Conservation (phyloP, 2,888 invertebrate species). For the Xanthorhoe spadicearia region DNA sequence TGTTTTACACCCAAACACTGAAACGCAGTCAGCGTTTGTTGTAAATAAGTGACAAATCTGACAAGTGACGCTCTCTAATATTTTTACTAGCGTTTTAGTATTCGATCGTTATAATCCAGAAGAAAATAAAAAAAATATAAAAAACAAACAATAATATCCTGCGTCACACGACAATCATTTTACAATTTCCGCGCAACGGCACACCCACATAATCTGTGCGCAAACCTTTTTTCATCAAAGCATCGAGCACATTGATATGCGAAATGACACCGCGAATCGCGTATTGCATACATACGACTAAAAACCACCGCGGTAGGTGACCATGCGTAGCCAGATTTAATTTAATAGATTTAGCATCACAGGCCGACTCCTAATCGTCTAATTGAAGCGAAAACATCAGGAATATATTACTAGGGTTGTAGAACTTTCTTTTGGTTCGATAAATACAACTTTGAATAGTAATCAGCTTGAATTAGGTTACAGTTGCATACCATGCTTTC, state of each 20-base stretch:
- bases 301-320: slow-evolving; percentile 83
- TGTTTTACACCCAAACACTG: too few species aligned
- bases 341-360: slow-evolving; percentile 80
- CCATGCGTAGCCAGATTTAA: slow-evolving; percentile 79
- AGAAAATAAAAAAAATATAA: slow-evolving; percentile 15
- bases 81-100: background rate
- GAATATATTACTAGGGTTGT: slow-evolving; percentile 79
- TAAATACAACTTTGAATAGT: slow-evolving; percentile 74
- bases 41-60: too few species aligned
- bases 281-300: slow-evolving; percentile 82
- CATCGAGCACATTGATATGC: slow-evolving; percentile 80
- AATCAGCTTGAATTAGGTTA: slow-evolving; percentile 63
- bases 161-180: slow-evolving; percentile 47
- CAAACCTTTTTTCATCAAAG: slow-evolving; percentile 76
- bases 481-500: slow-evolving; percentile 32
- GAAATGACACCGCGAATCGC: slow-evolving; percentile 76
- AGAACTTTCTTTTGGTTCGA: slow-evolving; percentile 82
- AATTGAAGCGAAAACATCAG: slow-evolving; percentile 82
- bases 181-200: slow-evolving; percentile 59
- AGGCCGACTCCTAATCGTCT: slow-evolving; percentile 81
- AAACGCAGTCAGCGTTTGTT: too few species aligned
- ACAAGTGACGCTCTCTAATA: too few species aligned
- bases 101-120: background rate
- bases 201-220: slow-evolving; percentile 60
- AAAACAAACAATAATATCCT: slow-evolving; percentile 37